Conservation (phyloP, 1,140 invertebrate species). For the Drosophila burlai region DNA sequence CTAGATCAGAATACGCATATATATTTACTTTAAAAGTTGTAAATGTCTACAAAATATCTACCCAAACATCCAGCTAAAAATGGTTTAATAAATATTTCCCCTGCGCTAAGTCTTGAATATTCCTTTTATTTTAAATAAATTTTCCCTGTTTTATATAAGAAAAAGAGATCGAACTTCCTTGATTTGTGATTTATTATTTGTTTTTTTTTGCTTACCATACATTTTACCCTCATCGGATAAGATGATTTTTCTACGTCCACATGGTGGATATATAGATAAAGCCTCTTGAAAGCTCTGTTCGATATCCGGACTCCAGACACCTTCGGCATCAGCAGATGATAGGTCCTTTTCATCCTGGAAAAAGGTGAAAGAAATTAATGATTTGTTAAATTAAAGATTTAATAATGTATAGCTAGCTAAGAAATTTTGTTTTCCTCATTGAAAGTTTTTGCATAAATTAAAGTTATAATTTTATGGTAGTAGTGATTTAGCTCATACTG, state of each 20-base stretch:
- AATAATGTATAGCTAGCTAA: background rate
- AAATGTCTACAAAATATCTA: too few species aligned
- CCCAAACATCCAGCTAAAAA: too few species aligned
- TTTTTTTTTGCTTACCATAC: conserved; percentile 95
- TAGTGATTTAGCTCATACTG: background rate
- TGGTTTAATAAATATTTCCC: background rate
- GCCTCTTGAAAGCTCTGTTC: conserved; percentile 99
- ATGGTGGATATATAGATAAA: conserved; percentile 99
- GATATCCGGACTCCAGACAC: conserved; percentile 99
- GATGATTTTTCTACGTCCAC: conserved; percentile 99
- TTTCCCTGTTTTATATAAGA: too few species aligned
- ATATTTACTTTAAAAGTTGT: too few species aligned
- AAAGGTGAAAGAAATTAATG: background rate
- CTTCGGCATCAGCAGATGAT: conserved; percentile 98
- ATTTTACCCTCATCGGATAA: conserved; percentile 99
- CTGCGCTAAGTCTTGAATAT: too few species aligned
- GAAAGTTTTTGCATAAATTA: background rate
- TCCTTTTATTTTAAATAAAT: background rate
- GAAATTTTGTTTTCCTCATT: background rate
- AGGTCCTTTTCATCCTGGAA: conserved; percentile 94
- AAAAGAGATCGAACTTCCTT: background rate
- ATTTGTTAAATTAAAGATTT: background rate
- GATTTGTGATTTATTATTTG: background rate
- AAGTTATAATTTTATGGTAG: too few species aligned
- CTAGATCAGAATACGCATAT: background rate